Base-by-base conservation (phyloP, 2,888 invertebrate genomes). In the Sceliomorpha sp. region DNA sequence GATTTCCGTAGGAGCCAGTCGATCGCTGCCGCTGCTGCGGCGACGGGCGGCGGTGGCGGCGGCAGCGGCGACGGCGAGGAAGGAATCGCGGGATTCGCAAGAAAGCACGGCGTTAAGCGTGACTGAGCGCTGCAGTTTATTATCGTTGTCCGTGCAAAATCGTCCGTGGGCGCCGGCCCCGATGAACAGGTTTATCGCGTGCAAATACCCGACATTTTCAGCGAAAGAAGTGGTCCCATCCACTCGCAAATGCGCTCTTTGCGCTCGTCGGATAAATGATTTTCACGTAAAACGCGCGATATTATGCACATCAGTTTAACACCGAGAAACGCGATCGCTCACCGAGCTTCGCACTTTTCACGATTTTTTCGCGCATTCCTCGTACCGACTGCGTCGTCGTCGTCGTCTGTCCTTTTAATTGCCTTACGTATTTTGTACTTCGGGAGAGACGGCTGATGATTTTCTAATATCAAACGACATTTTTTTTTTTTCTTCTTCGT, bases 91-190 rank as follows among this genome's bases (percentile, higher is more conserved):
- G 44, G 60, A 36, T 27, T 53, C 53, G 39, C 47, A 63, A 62
- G 59, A 60, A 67, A 70, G 34, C 42, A 24, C 50, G 63, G 27
- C 44, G 64, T 68, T 44, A 42, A 40, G 68, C 68, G 72, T 66
- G 72, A 72, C 68, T 58, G 56, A 63, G 29, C 45, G 53, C 47
- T 39, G 59, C 51, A 50, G 56, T 60, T 64, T 60, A 58, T 66
- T 68, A 72, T 68, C 51, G 53, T 26, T 27, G 71, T 47, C 44
- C 42, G 50, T 53, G 66, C 12, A 58, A 68, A 69, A 63, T 59
- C 32, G 44, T 63, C 63, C 7, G 32, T 17, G 55, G 55, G 60
- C 55, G 48, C 48, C 47, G 26, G 45, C 42, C 53, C 27, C 53
- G 55, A 17, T 47, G 51, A 58, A 66, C 62, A 51, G 51, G 64